These are phyloP conservation scores for Tetrapedia diversipes DNA, from an alignment of 2,888 invertebrate species.

Conservation along the genomic window DNA sequence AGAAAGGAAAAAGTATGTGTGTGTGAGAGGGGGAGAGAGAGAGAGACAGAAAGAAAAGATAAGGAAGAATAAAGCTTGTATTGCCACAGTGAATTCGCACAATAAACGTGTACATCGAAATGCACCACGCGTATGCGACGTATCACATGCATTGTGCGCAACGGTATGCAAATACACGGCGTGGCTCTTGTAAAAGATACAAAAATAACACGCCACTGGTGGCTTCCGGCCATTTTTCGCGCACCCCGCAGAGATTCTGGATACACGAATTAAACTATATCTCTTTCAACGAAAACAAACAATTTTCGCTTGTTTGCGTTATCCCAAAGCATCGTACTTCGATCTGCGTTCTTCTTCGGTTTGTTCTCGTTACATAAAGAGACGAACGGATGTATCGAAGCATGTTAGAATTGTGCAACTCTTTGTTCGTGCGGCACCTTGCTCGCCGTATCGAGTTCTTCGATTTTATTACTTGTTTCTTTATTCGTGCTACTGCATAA, in stretches of 20 bases:
- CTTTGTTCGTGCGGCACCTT: slow-evolving; percentile 22
- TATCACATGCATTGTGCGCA: slow-evolving; percentile 20
- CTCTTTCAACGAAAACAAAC: too few species aligned
- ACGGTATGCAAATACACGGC: slow-evolving; percentile 28
- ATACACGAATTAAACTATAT: slow-evolving; percentile 31
- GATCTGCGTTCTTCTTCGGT: background rate
- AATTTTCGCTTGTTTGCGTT: too few species aligned
- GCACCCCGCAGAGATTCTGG: slow-evolving; percentile 17
- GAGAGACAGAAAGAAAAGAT: too few species aligned
- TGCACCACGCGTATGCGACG: background rate
- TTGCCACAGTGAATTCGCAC: background rate
- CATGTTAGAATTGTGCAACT: slow-evolving; percentile 22
- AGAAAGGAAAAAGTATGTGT: too few species aligned
- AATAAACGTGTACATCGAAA: slow-evolving; percentile 9
- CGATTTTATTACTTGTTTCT: background rate
- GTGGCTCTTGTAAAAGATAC: slow-evolving; percentile 9
- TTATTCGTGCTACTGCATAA: background rate
- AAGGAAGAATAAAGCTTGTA: too few species aligned
- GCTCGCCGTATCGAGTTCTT: background rate
- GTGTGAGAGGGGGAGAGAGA: too few species aligned
- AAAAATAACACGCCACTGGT: background rate
- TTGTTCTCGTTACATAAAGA: slow-evolving; percentile 20
- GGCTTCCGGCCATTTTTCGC: background rate
- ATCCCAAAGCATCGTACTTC: too few species aligned
- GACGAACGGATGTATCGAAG: background rate